These are phyloP conservation scores for Isichthys henryi DNA, from an alignment of 2,113 vertebrate genomes.

Conservation along the genomic window DNA sequence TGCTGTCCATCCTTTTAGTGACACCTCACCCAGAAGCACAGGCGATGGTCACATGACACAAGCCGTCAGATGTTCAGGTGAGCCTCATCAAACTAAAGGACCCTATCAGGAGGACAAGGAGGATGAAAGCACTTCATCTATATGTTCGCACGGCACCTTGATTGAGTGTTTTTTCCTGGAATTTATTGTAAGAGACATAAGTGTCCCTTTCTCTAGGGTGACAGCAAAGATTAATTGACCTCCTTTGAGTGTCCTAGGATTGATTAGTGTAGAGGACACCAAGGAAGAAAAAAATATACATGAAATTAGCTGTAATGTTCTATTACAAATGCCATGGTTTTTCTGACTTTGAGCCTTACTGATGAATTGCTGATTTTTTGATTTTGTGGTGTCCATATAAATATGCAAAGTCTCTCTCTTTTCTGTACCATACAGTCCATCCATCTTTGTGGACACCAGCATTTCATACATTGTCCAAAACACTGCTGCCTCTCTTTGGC, in stretches of 20 bases:
- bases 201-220: not conserved
- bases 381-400: not conserved
- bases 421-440: not conserved
- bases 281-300: not conserved
- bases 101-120: not conserved
- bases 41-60: not conserved
- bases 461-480: not conserved
- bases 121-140: not conserved
- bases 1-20: not conserved
- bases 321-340: not conserved
- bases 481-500: not conserved
- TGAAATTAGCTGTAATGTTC: not conserved
- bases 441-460: not conserved
- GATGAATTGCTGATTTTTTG: not conserved
- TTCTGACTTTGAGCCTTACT: not conserved
- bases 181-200: not conserved
- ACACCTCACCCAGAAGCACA: not conserved
- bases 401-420: not conserved
- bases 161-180: not conserved
- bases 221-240: not conserved
- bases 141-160: not conserved
- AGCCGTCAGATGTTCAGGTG: not conserved
- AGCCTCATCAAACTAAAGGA: not conserved
- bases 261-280: not conserved
- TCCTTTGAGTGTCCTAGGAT: not conserved